These are phyloP conservation scores for Branchellion lobata DNA, from an alignment of 2,888 invertebrate species.

Conservation along the genomic window DNA sequence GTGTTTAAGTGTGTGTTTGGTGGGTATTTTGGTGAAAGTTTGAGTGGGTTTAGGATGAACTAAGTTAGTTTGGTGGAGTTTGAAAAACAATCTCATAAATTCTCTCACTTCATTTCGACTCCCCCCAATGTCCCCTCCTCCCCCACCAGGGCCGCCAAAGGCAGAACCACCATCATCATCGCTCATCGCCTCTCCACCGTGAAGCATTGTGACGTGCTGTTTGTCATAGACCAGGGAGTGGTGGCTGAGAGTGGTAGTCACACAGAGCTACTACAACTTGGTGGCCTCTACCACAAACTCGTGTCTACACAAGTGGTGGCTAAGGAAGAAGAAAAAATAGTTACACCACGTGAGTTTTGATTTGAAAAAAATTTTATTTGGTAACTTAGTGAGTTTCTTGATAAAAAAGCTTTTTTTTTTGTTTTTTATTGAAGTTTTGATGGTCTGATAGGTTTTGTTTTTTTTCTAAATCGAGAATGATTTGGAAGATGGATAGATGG, in stretches of 20 bases:
- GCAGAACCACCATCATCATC: conserved; percentile 62
- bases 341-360: background rate
- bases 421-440: too few relatives aligned
- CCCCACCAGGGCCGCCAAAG: conserved; percentile 54
- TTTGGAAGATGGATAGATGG: too few relatives aligned
- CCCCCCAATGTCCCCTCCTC: background rate
- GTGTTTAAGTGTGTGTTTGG: too few relatives aligned
- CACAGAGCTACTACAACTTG: conserved; percentile 51
- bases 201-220: conserved; percentile 71
- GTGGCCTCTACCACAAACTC: conserved; percentile 61
- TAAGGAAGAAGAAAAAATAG: background rate
- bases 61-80: too few relatives aligned
- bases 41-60: too few relatives aligned
- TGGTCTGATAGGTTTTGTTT: too few relatives aligned
- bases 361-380: background rate
- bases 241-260: conserved; percentile 54
- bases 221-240: conserved; percentile 54
- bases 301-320: conserved; percentile 58
- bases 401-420: background rate
- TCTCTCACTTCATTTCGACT: too few relatives aligned
- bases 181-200: conserved; percentile 64
- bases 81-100: too few relatives aligned
- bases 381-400: background rate
- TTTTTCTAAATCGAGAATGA: too few relatives aligned
- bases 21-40: too few relatives aligned